A percentile compares a stretch with the other conserved stretches of the same genome.
phyloP scores from a whole-genome alignment of 2,113 vertebrate genomes.

The Sminthopsis crassicaudata region DNA sequence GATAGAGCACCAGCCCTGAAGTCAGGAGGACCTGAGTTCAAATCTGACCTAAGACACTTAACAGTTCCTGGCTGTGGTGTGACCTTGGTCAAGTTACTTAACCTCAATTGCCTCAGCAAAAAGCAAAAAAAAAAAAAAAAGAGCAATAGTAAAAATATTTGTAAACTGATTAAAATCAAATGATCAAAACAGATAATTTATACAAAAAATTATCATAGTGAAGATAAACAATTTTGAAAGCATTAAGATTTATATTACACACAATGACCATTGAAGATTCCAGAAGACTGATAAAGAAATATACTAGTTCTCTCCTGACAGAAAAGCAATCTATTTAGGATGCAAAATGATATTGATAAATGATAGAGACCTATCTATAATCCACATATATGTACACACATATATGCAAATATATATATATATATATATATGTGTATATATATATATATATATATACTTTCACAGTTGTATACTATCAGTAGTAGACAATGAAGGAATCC shows the following conservation, averaged over 20 bases:
- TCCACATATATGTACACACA: neutral
- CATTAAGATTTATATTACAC: neutral
- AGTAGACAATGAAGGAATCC: neutral
- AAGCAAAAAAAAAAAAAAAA: no score
- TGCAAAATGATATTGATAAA: neutral
- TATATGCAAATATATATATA: neutral
- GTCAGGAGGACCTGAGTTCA: no score
- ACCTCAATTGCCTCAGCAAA: no score
- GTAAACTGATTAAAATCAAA: neutral
- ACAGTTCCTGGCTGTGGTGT: no score
- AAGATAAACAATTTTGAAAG: neutral
- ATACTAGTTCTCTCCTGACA: neutral
- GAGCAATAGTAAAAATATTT: neutral
- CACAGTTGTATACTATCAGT: neutral
- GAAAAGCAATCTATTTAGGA: neutral
- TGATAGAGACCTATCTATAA: neutral
- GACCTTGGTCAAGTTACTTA: no score
- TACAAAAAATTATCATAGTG: neutral
- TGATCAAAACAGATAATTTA: neutral
- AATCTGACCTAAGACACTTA: no score
- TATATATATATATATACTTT: neutral
- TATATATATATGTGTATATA: neutral
- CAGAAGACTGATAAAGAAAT: neutral
- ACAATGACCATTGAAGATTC: neutral
- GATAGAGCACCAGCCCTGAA: no score